Evolutionary conservation across 2,113 vertebrate genomes (phyloP).

Genomic region (Bostrychus sinensis): DNA sequence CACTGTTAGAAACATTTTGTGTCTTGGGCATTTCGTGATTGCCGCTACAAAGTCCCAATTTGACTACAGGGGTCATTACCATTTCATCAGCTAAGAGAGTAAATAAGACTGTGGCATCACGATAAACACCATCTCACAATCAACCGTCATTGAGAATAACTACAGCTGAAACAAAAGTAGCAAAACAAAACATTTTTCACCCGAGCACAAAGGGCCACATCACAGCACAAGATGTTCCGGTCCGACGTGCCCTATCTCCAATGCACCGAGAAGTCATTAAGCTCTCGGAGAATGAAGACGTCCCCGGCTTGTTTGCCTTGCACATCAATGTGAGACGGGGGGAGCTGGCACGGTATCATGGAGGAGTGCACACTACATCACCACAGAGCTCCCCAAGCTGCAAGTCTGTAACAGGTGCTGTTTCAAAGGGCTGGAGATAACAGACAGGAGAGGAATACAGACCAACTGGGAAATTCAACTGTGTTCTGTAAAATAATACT

Average conservation of each 20-base stretch:
- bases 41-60: conserved; percentile 46
- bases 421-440: conserved; percentile 76
- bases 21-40: conserved; percentile 36
- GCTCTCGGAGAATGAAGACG: conserved; percentile 58
- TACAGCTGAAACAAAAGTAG: conserved; percentile 3
- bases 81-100: conserved; percentile 58
- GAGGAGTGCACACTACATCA: conserved; percentile 53
- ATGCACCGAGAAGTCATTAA: conserved; percentile 54
- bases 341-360: conserved; percentile 45
- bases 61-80: conserved; percentile 55
- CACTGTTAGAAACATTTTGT: conserved; percentile 23
- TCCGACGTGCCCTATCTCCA: conserved; percentile 23
- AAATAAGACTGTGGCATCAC: conserved; percentile 54
- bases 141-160: conserved; percentile 40
- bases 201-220: conserved; percentile 13
- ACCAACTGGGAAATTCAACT: conserved; percentile 23
- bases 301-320: conserved; percentile 50
- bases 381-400: conserved; percentile 51
- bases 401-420: conserved; percentile 73
- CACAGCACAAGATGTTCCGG: conserved; percentile 23
- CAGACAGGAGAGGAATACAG: conserved; percentile 22
- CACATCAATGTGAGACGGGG: conserved; percentile 41
- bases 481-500: conserved; percentile 40
- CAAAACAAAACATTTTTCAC: conserved; percentile 37
- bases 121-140: conserved; percentile 29